A percentile compares a stretch with the other conserved stretches of the same genome.
Conservation (phyloP, 2,113 vertebrate species). For the Equus quagga region DNA sequence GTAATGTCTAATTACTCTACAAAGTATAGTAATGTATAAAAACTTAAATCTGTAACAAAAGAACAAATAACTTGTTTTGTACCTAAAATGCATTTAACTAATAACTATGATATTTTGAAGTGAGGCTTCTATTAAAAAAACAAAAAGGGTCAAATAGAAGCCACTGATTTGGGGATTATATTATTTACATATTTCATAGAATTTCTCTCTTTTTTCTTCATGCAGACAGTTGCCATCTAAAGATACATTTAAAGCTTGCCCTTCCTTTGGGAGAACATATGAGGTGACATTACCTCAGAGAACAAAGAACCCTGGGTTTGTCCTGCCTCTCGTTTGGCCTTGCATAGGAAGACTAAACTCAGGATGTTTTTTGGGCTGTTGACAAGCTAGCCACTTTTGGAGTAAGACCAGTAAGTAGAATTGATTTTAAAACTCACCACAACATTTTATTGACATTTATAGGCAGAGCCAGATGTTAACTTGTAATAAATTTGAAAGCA, state of each 20-base stretch:
- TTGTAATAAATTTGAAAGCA: conserved; percentile 28
- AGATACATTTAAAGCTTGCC: neutral
- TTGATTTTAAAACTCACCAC: conserved; percentile 42
- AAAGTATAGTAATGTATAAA: conserved; percentile 68
- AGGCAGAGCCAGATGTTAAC: conserved; percentile 32
- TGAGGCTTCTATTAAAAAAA: conserved; percentile 50
- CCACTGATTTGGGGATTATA: neutral
- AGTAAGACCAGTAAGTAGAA: conserved; percentile 42
- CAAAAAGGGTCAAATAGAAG: neutral
- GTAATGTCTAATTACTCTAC: neutral
- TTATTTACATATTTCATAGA: conserved; percentile 13
- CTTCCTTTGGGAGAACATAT: neutral
- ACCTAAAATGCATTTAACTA: conserved; percentile 58
- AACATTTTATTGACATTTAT: conserved; percentile 25
- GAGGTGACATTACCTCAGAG: neutral
- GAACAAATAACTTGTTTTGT: conserved; percentile 71
- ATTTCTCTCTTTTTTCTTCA: conserved; percentile 57
- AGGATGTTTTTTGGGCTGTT: neutral
- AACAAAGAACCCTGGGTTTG: neutral
- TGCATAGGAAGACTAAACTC: neutral
- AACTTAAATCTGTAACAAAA: conserved; percentile 56
- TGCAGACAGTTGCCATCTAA: conserved; percentile 55
- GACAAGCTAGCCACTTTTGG: neutral
- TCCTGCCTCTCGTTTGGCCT: neutral
- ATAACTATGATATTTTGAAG: conserved; percentile 67